Conservation (phyloP, 2,113 vertebrate genomes). For the Perccottus glenii region DNA sequence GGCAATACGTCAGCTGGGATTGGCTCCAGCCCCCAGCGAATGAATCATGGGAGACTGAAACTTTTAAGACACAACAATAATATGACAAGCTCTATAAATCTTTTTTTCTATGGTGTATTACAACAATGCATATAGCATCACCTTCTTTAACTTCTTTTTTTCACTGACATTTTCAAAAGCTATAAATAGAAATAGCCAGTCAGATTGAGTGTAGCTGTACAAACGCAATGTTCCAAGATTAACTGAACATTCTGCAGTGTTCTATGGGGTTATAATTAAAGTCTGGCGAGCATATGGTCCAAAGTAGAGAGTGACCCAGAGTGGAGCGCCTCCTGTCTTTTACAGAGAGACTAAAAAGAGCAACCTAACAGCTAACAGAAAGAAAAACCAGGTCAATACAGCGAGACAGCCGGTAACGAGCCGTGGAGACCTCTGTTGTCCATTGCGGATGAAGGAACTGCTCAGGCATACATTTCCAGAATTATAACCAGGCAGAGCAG, state of each 20-base stretch:
- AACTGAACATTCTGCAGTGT: too few species aligned
- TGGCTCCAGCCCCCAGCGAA: neutral
- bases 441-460: neutral
- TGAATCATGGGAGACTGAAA: neutral
- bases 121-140: neutral
- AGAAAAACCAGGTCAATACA: slow-evolving; percentile 14
- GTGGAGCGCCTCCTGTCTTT: neutral
- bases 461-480: slow-evolving; percentile 15
- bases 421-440: slow-evolving; percentile 17
- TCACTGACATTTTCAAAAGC: neutral
- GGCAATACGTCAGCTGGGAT: neutral
- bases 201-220: neutral
- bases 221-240: neutral
- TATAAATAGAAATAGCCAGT: neutral
- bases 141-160: neutral
- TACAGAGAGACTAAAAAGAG: neutral
- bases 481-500: slow-evolving; percentile 1
- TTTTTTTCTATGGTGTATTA: neutral
- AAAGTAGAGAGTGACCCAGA: neutral
- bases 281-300: neutral
- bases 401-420: slow-evolving; percentile 29
- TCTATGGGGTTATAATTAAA: neutral
- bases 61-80: neutral
- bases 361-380: slow-evolving; percentile 3
- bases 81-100: neutral